Base-by-base conservation (phyloP, 2,797 vertebrate species). In the Anguilla obscura region DNA sequence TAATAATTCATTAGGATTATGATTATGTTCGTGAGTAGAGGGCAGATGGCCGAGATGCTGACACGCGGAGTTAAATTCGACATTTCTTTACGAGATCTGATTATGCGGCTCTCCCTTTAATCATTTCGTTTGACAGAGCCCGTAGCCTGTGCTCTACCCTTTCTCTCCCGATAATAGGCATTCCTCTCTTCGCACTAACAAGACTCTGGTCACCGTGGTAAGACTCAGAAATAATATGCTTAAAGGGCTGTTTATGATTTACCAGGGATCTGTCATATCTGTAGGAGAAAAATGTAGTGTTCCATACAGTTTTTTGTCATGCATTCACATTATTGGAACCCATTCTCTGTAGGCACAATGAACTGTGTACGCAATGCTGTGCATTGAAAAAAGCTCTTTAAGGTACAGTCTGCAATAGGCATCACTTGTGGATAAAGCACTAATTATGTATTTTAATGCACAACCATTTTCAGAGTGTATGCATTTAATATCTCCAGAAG, bases 1-100 rank as follows among this genome's bases (percentile, higher is more conserved):
- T 84, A 84, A 84, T 83, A 83, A 83, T 83, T 83, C 40, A 83
- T 83, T 83, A 84, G 52, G 45, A 10, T 84, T 54, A 58, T 58
- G 83, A 54, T 54, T 84, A 84, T 58, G n/a, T 84, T 14, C 8
- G 71, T 36, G 71, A 76, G 71, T 10, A 18, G 69, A 74, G 71
- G 71, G 71, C 71, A 76, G 71, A 76, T 76, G 71, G 71, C 30
- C 36, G 71, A 84, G n/a, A 84, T 84, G 52, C 52, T n/a, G 48
- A 54, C 83, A 84, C 50, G 33, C 50, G 33, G 12, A 50, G 45
- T 84, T 30, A 52, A 58, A 84, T 84, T 84, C 50, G 0, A 84
- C 83, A 83, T 83, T 48, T 83, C 52, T 30, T 56, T 30, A 84
- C 48, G 3, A 84, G 83, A 84, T 30, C 45, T 30, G 83, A 84